Base-by-base conservation (phyloP, 2,113 vertebrate genomes). In the Bombycilla garrulus region DNA sequence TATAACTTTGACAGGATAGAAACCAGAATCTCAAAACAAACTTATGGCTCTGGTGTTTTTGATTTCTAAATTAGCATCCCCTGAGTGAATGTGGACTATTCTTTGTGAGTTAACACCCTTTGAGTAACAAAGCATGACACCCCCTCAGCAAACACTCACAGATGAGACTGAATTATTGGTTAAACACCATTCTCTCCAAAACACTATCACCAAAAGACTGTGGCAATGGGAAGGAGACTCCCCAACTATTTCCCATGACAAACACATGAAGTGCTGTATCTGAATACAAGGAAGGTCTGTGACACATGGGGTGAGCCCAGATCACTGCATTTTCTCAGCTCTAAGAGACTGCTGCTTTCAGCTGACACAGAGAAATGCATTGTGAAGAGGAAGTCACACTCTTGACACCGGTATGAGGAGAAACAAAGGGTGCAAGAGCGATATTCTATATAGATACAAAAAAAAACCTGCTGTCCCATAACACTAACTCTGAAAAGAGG, bases 321-420 rank as follows among this genome's bases (percentile, higher is more conserved):
- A 73, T 66, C 23, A 64, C 5, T 2, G 8, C 6, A 11, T 40
- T 44, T 60, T 51, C 76, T 86, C 66, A 92, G 74, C 53, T 51
- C 33, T 50, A 47, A 18, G 56, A 47, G 29, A 22, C 1, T 58
- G 26, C 23, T 15, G 17, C 23, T 78, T 71, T 29, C 42, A 58
- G 5, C 9, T 5, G 13, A 36, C 53, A 67, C 0, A 65, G 40
- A 71, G 33, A 53, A 83, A 62, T 1, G 5, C 14, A 50, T 0
- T 17, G 40, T 48, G 60, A 86, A 66, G 17, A 82, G 21, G 7
- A 56, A 76, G 33, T 18, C 38, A 56, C 26, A 56, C 45, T 70
- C 36, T 19, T 25, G n/a, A 44, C 25, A 18, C 29, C 8, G 28
- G 1, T 29, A 36, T 18, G 24, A 44, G 15, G 13, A 78, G 23